Base-by-base conservation (phyloP, 2,113 vertebrate genomes). In the Pristiophorus japonicus region DNA sequence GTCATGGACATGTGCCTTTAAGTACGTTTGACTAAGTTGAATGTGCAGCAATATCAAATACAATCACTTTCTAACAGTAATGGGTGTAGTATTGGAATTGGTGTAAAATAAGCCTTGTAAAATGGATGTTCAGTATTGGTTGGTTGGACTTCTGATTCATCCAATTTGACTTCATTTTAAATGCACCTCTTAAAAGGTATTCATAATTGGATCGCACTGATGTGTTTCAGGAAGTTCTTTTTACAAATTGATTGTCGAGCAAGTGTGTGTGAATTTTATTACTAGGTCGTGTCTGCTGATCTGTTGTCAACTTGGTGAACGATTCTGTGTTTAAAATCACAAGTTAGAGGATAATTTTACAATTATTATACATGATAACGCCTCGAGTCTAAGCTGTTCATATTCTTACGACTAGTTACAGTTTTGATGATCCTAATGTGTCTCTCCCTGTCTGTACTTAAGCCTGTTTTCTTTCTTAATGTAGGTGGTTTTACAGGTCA, bases 401-500 rank as follows among this genome's bases (percentile, higher is more conserved):
- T 3, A 3, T 95, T 45, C 63, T 1, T 3, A 3, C 5, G 67
- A 62, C 34, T 20, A 73, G 42, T 24, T 30, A 94, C 65, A 73
- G 30, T 66, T 47, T 14, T 94, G 55, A 73, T 55, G 0, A 6
- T 96, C 55, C 38, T 42, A 16, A 7, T 75, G 95, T 30, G 20
- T 59, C 20, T 90, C 63, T 75, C 92, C 5, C 51, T 88, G 22
- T 94, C 14, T 67, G 14, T 34, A 8, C 67, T 38, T 45, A 7
- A 47, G 16, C 47, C 30, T 85, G 30, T 84, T 42, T 65, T 62
- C 42, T 67, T 45, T 65, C 59, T 95, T 78, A 96, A 96, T 96
- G 51, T 96, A 99, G 99, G 99, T 99, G 22, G 98, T 99, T 95
- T 97, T 99, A 94, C 99, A 99, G 97, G 98, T 98, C 96, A 98